Percentiles rank a stretch among this genome's conserved stretches.
These are phyloP conservation scores for Procambarus clarkii DNA, from an alignment of 1,140 invertebrate species.

Conservation along the genomic window DNA sequence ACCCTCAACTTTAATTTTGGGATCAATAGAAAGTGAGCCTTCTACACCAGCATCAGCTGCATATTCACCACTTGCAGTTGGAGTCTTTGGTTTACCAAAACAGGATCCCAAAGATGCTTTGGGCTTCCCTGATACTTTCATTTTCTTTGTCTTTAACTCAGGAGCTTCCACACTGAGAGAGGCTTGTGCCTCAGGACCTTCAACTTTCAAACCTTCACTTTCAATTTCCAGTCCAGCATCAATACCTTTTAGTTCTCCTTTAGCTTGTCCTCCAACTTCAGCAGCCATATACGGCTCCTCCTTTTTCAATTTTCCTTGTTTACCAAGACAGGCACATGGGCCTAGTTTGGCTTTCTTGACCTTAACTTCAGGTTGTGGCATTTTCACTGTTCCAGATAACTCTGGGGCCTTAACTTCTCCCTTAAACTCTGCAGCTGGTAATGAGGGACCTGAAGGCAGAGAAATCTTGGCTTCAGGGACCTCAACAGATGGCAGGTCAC, in stretches of 20 bases:
- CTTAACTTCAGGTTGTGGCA: constrained; percentile 34
- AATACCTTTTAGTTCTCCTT: constrained; percentile 23
- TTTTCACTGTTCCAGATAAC: constrained; percentile 5
- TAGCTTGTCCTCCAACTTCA: constrained; percentile 23
- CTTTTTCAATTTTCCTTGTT: constrained; percentile 32
- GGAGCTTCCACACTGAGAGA: not conserved
- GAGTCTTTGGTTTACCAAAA: constrained; percentile 57
- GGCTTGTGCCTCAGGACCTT: not conserved
- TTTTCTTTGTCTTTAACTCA: not conserved
- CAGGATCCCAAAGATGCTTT: constrained; percentile 45
- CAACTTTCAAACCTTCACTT: constrained; percentile 18
- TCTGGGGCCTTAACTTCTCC: constrained; percentile 23
- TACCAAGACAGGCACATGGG: constrained; percentile 59
- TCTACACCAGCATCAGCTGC: not conserved
- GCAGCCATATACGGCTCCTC: constrained; percentile 48
- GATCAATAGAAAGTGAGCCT: not conserved
- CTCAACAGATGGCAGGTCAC: constrained; percentile 2
- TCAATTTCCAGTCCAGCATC: constrained; percentile 9
- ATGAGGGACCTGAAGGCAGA: not conserved
- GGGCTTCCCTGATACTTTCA: constrained; percentile 40
- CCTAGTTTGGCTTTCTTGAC: constrained; percentile 49
- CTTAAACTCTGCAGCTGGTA: constrained; percentile 23
- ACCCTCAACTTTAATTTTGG: not conserved
- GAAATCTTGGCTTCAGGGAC: constrained; percentile 16
- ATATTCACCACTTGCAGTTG: not conserved